phyloP scores from a whole-genome alignment of 2,888 invertebrate species.

The Tetragonula carbonaria region DNA sequence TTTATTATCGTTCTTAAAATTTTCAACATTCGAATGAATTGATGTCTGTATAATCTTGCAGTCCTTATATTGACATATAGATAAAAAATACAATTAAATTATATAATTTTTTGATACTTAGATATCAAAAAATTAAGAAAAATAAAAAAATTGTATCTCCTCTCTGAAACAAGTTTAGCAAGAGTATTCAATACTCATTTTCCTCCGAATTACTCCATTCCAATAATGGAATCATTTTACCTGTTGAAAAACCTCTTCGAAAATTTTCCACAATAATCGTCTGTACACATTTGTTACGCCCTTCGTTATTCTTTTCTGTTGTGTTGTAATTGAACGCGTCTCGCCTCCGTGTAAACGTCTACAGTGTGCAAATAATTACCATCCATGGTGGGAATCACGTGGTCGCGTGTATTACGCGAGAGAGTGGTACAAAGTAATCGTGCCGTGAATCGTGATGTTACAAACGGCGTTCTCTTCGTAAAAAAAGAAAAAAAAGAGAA shows the following conservation, averaged over 20 bases:
- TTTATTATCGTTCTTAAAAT: not conserved
- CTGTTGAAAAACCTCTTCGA: not conserved
- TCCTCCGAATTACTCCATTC: not conserved
- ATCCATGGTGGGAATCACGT: slow-evolving; percentile 5
- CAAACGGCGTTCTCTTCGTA: not conserved
- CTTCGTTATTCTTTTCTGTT: not conserved
- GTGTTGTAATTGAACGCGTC: not conserved
- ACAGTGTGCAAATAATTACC: slow-evolving; percentile 2
- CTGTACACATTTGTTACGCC: not conserved
- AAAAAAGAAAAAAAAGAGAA: not conserved
- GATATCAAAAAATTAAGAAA: not conserved
- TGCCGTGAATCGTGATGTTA: slow-evolving; percentile 19
- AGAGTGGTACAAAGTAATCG: slow-evolving; percentile 19
- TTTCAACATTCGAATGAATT: not conserved
- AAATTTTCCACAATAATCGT: not conserved
- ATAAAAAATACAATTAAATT: not conserved
- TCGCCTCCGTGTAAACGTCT: slow-evolving; percentile 13
- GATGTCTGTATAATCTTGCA: not conserved
- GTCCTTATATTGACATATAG: not conserved
- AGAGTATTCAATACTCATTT: not conserved
- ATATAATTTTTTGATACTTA: not conserved
- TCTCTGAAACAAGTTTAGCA: not conserved
- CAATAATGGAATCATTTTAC: not conserved
- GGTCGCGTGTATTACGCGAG: not conserved
- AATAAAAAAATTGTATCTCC: not conserved